Conservation (phyloP, 2,797 vertebrate genomes). For the Falco cherrug region DNA sequence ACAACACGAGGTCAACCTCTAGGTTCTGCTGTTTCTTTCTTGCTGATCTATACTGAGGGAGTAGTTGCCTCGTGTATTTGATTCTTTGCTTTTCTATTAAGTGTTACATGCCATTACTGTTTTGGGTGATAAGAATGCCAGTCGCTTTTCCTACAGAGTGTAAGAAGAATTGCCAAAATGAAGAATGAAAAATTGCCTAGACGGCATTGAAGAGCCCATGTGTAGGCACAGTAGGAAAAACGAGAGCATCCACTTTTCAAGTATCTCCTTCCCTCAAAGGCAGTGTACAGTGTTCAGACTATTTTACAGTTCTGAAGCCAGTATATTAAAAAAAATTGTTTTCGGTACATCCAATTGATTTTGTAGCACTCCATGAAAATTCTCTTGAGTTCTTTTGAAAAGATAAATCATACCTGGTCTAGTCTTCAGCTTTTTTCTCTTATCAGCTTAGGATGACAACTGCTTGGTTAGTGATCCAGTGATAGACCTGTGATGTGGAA, state of each 20-base stretch:
- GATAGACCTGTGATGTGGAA: not conserved
- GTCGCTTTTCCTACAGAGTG: not conserved
- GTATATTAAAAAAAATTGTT: not conserved
- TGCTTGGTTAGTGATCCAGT: conserved; percentile 1
- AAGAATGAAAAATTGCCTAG: not conserved
- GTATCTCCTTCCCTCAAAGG: not conserved
- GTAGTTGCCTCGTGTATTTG: not conserved
- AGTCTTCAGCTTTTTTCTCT: not conserved
- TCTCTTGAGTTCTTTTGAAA: not conserved
- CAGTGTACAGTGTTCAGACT: not conserved
- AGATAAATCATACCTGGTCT: not conserved
- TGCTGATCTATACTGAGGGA: not conserved
- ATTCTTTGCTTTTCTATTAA: not conserved
- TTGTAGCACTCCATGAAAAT: not conserved
- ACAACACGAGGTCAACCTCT: conserved; percentile 52
- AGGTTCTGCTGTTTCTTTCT: conserved; percentile 41
- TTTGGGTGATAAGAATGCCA: not conserved
- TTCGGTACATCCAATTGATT: not conserved
- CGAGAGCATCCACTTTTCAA: not conserved
- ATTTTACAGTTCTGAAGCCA: not conserved
- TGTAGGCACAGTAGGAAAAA: not conserved
- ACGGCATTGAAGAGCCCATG: not conserved
- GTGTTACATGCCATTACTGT: not conserved
- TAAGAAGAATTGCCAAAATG: not conserved
- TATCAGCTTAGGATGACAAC: not conserved